A percentile compares a stretch with the other conserved stretches of the same genome.
Evolutionary conservation across 2,888 invertebrate species (phyloP).

Genomic region (Lochmaea crataegi): DNA sequence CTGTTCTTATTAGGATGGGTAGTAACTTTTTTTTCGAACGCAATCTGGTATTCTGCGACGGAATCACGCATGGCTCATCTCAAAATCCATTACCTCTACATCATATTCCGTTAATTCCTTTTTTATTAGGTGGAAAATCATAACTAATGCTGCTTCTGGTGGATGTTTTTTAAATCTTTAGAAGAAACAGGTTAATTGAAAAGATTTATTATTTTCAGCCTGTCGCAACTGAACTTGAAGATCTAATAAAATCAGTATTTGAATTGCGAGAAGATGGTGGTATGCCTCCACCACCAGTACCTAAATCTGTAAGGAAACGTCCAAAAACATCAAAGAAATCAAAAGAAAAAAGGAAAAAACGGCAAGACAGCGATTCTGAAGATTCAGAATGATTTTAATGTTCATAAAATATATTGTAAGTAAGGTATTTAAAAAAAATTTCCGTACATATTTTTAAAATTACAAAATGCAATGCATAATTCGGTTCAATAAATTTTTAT

Average conservation of each 20-base stretch:
- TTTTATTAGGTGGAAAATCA: not conserved
- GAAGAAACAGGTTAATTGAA: not conserved
- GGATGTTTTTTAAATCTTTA: not conserved
- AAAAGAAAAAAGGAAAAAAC: slow-evolving; percentile 16
- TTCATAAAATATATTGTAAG: not conserved
- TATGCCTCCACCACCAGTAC: slow-evolving; percentile 42
- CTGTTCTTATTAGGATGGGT: too few relatives aligned
- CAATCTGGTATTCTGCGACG: too few relatives aligned
- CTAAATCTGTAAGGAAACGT: slow-evolving; percentile 30
- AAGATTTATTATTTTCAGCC: slow-evolving; percentile 59
- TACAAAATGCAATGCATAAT: too few relatives aligned
- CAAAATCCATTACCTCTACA: too few relatives aligned
- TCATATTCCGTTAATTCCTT: too few relatives aligned
- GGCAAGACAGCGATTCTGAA: not conserved
- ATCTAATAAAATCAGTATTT: slow-evolving; percentile 75
- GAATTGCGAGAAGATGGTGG: slow-evolving; percentile 64
- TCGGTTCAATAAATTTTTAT: too few relatives aligned
- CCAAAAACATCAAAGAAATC: slow-evolving; percentile 26
- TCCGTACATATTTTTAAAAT: too few relatives aligned
- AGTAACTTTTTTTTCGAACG: too few relatives aligned
- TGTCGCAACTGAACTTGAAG: slow-evolving; percentile 75
- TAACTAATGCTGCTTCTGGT: not conserved
- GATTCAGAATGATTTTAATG: slow-evolving; percentile 25
- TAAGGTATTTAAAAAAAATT: not conserved
- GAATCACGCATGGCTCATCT: too few relatives aligned